A percentile compares a stretch with the other conserved stretches of the same genome.
phyloP scores from a whole-genome alignment of 2,797 vertebrate species.

The Enteromius treurensis region DNA sequence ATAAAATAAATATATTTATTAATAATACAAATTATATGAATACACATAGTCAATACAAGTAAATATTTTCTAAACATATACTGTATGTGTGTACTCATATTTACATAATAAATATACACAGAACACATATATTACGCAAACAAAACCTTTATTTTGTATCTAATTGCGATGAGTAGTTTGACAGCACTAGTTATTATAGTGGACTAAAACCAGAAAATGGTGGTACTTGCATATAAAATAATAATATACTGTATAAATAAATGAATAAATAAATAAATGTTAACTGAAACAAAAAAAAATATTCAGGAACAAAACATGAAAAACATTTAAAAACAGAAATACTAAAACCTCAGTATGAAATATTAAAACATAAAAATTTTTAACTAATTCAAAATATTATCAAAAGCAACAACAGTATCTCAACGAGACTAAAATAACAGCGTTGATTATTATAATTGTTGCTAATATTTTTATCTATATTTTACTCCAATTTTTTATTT shows the following conservation, averaged over 20 bases:
- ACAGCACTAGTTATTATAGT: background rate
- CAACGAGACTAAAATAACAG: background rate
- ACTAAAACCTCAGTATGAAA: too few relatives aligned
- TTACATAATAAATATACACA: too few relatives aligned
- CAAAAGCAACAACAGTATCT: background rate
- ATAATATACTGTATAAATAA: background rate
- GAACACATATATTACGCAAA: too few relatives aligned
- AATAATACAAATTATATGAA: too few relatives aligned
- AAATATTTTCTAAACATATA: too few relatives aligned
- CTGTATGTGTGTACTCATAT: too few relatives aligned
- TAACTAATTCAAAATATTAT: background rate
- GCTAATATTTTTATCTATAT: background rate
- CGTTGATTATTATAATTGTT: background rate
- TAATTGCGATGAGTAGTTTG: too few relatives aligned
- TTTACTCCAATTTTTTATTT: background rate
- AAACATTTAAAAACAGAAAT: background rate
- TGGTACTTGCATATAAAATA: background rate
- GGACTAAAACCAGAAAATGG: background rate
- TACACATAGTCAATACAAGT: too few relatives aligned
- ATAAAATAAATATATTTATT: too few relatives aligned
- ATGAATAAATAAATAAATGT: background rate
- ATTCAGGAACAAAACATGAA: background rate
- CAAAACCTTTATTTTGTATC: too few relatives aligned
- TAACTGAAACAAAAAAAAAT: background rate
- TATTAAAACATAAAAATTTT: background rate